Evolutionary conservation across 2,113 vertebrate genomes (phyloP).

Genomic region (rat (Rattus norvegicus)): GRCr8 NC_086028.1:81869501-81870000

Average conservation of each 20-base stretch:
- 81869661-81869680: not conserved
- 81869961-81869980: constrained; percentile 57
- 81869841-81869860: not conserved
- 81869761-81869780: not conserved
- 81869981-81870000: constrained; percentile 53
- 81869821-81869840: not conserved
- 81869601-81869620: too few species aligned
- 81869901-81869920: not conserved
- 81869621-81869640: not conserved
- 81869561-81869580: too few species aligned
- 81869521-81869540: not conserved
- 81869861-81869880: not conserved
- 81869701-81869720: not conserved
- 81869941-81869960: not conserved
- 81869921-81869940: not conserved
- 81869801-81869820: not conserved
- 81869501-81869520: not conserved
- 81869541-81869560: too few species aligned
- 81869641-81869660: not conserved
- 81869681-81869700: not conserved
- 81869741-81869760: not conserved
- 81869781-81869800: not conserved
- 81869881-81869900: not conserved
- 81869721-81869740: not conserved
- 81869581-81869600: too few species aligned